phyloP scores from a whole-genome alignment of 2,888 invertebrate species.

The Tolmerus cingulatus region DNA sequence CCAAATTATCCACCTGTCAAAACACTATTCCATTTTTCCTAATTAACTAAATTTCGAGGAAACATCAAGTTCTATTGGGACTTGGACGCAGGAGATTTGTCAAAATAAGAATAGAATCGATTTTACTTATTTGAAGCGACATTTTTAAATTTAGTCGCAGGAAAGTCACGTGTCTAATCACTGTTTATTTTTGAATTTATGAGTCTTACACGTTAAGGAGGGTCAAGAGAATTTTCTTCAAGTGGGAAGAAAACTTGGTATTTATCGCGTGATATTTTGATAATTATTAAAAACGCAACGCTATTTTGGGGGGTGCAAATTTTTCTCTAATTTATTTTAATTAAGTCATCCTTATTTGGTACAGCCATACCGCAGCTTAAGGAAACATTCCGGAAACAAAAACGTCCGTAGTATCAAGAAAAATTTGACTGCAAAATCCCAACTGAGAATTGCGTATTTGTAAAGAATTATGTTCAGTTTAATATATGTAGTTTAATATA shows the following conservation, averaged over 20 bases:
- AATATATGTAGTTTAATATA: too few relatives aligned
- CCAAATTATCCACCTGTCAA: neutral
- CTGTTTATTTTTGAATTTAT: neutral
- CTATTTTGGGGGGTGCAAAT: neutral
- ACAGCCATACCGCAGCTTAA: neutral
- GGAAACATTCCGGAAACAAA: neutral
- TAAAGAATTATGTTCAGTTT: too few relatives aligned
- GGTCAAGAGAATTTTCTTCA: neutral
- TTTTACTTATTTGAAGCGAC: neutral
- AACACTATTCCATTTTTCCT: neutral
- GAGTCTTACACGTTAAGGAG: neutral
- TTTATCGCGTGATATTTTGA: neutral
- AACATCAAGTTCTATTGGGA: neutral
- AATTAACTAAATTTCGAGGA: neutral
- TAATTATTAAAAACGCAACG: neutral
- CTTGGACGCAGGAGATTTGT: neutral
- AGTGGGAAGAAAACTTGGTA: neutral
- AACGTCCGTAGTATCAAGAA: too few relatives aligned
- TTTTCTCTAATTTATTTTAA: neutral
- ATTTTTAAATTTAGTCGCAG: neutral
- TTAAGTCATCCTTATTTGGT: neutral
- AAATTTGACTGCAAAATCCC: too few relatives aligned
- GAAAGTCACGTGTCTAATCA: neutral
- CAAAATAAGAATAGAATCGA: neutral
- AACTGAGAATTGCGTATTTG: too few relatives aligned